phyloP scores from a whole-genome alignment of 2,113 vertebrate genomes.

The Mastomys natalensis region DNA sequence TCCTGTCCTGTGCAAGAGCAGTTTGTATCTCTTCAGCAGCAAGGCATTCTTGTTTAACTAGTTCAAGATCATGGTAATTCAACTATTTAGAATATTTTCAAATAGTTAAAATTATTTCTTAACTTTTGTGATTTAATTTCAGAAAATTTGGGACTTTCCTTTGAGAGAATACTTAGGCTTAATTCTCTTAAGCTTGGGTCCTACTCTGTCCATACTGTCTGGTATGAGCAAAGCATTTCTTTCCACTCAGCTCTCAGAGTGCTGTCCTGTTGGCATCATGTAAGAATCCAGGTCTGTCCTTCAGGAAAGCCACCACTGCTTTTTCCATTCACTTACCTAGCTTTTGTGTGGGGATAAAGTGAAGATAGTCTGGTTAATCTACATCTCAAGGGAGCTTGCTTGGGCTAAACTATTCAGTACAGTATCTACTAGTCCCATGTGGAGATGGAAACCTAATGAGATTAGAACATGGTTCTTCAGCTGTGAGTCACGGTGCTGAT shows the following conservation, averaged over 20 bases:
- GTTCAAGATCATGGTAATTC: neutral
- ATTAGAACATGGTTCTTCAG: conserved; percentile 22
- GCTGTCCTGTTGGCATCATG: neutral
- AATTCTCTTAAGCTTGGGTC: neutral
- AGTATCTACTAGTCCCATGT: neutral
- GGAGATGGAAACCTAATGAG: neutral
- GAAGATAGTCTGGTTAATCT: neutral
- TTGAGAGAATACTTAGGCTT: neutral
- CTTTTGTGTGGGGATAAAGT: neutral
- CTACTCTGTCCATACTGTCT: neutral
- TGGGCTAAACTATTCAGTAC: neutral
- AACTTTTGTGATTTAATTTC: conserved; percentile 3
- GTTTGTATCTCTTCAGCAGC: neutral
- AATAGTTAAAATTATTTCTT: neutral
- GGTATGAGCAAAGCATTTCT: neutral
- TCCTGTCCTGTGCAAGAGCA: neutral
- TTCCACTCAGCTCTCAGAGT: neutral
- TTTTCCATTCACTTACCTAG: neutral
- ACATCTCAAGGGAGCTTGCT: neutral
- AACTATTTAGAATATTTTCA: neutral
- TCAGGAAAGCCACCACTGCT: neutral
- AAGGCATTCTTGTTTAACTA: neutral
- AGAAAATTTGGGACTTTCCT: conserved; percentile 30
- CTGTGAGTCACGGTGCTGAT: neutral
- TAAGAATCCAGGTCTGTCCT: neutral